Percentiles rank a stretch among this genome's conserved stretches.
Conservation (phyloP, 2,797 vertebrate species). For the Rallus crepitans region DNA sequence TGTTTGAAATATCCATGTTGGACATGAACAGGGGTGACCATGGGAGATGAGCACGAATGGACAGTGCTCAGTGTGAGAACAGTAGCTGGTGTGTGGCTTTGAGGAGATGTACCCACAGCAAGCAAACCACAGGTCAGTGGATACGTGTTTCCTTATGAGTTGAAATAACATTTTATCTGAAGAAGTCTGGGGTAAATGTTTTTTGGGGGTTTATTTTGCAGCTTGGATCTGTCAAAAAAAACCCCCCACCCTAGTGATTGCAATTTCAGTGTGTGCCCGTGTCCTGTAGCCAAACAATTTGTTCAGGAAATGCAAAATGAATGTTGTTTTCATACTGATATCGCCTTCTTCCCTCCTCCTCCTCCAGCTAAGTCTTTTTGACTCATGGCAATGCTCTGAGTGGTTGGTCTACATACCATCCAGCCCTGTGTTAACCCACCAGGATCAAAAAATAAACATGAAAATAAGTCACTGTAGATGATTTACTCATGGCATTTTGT, state of each 20-base stretch:
- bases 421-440: not conserved
- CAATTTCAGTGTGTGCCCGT: not conserved
- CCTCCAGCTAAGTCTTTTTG: not conserved
- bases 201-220: not conserved
- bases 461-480: not conserved
- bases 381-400: not conserved
- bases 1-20: not conserved
- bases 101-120: not conserved
- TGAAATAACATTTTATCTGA: not conserved
- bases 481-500: not conserved
- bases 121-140: not conserved
- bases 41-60: not conserved
- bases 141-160: not conserved
- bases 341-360: not conserved
- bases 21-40: not conserved
- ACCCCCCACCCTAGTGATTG: not conserved
- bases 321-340: not conserved
- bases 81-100: not conserved
- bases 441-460: slow-evolving; percentile 54
- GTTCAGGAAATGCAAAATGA: not conserved
- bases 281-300: not conserved
- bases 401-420: not conserved
- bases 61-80: not conserved
- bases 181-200: not conserved
- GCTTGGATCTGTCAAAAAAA: not conserved